Conservation (phyloP, 2,113 vertebrate genomes). For the Pycnonotus jocosus region DNA sequence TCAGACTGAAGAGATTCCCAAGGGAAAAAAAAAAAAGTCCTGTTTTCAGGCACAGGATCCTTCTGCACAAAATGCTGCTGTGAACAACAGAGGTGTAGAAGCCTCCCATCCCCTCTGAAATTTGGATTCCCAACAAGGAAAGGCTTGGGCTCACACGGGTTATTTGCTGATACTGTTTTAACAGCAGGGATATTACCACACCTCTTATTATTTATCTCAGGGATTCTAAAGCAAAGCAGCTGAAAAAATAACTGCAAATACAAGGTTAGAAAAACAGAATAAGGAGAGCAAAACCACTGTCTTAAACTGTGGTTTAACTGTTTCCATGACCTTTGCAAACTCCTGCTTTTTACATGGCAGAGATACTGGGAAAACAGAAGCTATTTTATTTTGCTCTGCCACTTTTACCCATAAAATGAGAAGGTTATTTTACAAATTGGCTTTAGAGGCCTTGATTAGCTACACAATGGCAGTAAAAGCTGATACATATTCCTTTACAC, state of each 20-base stretch:
- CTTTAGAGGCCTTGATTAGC: neutral
- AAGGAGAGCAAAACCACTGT: neutral
- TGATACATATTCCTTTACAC: neutral
- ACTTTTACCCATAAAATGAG: neutral
- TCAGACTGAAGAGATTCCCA: neutral
- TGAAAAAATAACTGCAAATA: conserved; percentile 32
- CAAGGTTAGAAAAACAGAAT: conserved; percentile 21
- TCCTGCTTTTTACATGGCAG: neutral
- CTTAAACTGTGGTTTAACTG: neutral
- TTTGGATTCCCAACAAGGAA: neutral
- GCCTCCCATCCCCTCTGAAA: neutral
- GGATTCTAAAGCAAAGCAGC: conserved; percentile 3
- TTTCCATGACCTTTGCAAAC: neutral
- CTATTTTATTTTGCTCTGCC: neutral
- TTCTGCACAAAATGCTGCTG: neutral
- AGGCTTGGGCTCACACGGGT: neutral
- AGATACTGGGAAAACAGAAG: neutral
- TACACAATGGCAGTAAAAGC: neutral
- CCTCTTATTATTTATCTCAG: conserved; percentile 30
- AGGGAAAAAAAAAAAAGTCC: neutral
- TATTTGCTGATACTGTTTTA: neutral
- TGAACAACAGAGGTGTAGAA: neutral
- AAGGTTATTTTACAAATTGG: neutral
- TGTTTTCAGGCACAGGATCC: neutral
- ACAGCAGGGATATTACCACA: neutral